Percentiles rank a stretch among this genome's conserved stretches.
These are phyloP conservation scores for Ericerus pela DNA, from an alignment of 1,140 invertebrate genomes.

Conservation along the genomic window DNA sequence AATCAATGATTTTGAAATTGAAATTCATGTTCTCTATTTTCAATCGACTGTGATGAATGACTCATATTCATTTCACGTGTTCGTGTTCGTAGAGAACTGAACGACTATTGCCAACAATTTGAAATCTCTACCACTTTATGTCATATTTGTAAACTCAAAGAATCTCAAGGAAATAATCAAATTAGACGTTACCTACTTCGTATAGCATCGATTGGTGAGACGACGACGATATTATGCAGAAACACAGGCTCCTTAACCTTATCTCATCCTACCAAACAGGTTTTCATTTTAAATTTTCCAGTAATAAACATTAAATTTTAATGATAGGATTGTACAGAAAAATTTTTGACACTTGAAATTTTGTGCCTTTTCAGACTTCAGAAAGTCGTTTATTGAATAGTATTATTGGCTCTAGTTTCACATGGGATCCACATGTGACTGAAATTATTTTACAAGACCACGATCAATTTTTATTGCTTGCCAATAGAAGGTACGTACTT, in stretches of 20 bases:
- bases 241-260: constrained; percentile 39
- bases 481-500: constrained; percentile 40
- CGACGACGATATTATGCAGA: constrained; percentile 50
- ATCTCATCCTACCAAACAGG: constrained; percentile 23
- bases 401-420: constrained; percentile 42
- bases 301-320: no score
- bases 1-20: neutral
- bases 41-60: neutral
- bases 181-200: constrained; percentile 45
- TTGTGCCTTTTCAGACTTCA: neutral
- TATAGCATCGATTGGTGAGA: constrained; percentile 55
- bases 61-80: neutral
- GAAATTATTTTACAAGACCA: constrained; percentile 59
- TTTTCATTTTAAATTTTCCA: no score
- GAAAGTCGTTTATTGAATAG: constrained; percentile 32
- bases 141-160: constrained; percentile 37
- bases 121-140: constrained; percentile 53
- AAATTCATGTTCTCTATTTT: neutral
- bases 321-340: no score
- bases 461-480: constrained; percentile 65
- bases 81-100: constrained; percentile 40
- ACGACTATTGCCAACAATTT: constrained; percentile 50
- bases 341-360: neutral
- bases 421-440: constrained; percentile 57
- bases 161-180: constrained; percentile 33